phyloP scores from a whole-genome alignment of 1,140 invertebrate species.

The Epicauta chinensis region DNA sequence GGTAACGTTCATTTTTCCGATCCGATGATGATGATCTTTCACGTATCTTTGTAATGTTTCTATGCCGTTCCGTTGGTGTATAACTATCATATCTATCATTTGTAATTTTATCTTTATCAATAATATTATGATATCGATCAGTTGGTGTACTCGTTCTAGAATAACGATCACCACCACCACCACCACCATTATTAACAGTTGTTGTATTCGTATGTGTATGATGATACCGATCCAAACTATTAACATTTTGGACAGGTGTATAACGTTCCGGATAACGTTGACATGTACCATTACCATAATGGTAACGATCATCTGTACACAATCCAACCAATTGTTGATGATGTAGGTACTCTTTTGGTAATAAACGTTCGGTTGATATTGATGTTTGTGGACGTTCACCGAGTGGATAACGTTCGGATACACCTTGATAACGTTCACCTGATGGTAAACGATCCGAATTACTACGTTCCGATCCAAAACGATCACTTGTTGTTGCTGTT shows the following conservation, averaged over 20 bases:
- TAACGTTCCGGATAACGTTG: constrained; percentile 30
- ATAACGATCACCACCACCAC: constrained; percentile 30
- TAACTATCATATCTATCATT: constrained; percentile 26
- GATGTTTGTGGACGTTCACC: constrained; percentile 37
- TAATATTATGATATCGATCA: constrained; percentile 30
- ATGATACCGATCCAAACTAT: constrained; percentile 30
- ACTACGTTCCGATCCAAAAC: constrained; percentile 33
- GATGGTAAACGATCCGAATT: constrained; percentile 36
- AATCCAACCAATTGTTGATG: constrained; percentile 4
- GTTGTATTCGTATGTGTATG: constrained; percentile 4
- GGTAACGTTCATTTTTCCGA: constrained; percentile 29
- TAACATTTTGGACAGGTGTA: constrained; percentile 26
- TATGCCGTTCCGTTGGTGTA: constrained; percentile 30
- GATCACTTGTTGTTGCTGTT: background rate
- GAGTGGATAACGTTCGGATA: constrained; percentile 39
- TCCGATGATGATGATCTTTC: constrained; percentile 33
- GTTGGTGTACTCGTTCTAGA: constrained; percentile 26
- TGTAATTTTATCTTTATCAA: constrained; percentile 28
- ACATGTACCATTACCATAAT: constrained; percentile 24
- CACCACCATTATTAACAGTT: background rate
- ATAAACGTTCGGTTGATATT: constrained; percentile 31
- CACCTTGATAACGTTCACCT: constrained; percentile 35
- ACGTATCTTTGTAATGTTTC: constrained; percentile 32
- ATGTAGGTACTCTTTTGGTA: constrained; percentile 19
- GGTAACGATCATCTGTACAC: constrained; percentile 22